phyloP scores from a whole-genome alignment of 2,888 invertebrate species.

The Oscheius sp. region DNA sequence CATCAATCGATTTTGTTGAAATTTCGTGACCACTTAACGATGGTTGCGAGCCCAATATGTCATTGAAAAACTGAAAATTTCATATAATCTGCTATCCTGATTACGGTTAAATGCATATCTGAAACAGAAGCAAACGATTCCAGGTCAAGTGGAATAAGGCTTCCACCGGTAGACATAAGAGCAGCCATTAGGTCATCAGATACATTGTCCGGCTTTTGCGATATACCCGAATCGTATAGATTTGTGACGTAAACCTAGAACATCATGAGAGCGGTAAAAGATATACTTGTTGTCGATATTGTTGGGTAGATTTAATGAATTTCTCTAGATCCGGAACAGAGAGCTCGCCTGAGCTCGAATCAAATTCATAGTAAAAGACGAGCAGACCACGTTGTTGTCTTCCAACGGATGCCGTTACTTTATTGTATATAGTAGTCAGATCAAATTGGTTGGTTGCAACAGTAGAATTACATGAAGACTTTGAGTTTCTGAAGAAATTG shows the following conservation, averaged over 20 bases:
- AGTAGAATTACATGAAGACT: too few relatives aligned
- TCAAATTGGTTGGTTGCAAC: neutral
- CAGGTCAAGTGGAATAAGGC: neutral
- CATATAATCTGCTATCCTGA: too few relatives aligned
- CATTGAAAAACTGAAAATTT: neutral
- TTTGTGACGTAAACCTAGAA: slow-evolving; percentile 10
- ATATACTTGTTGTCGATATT: slow-evolving; percentile 14
- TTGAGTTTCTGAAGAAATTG: too few relatives aligned
- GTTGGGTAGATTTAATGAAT: slow-evolving; percentile 7
- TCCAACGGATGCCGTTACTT: neutral
- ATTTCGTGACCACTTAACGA: too few relatives aligned
- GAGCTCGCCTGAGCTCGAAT: too few relatives aligned
- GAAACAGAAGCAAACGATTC: neutral
- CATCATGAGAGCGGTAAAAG: neutral
- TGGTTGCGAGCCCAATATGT: too few relatives aligned
- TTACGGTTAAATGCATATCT: neutral
- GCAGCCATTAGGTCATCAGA: neutral
- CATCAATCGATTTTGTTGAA: too few relatives aligned
- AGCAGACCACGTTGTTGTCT: slow-evolving; percentile 13
- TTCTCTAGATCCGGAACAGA: neutral
- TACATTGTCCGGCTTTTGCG: neutral
- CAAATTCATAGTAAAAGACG: slow-evolving; percentile 12
- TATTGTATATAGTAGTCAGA: neutral
- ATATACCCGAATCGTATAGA: neutral
- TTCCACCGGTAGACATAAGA: slow-evolving; percentile 17